A percentile compares a stretch with the other conserved stretches of the same genome.
Conservation (phyloP, 2,797 vertebrate species). For the Ctenopoma multispine region DNA sequence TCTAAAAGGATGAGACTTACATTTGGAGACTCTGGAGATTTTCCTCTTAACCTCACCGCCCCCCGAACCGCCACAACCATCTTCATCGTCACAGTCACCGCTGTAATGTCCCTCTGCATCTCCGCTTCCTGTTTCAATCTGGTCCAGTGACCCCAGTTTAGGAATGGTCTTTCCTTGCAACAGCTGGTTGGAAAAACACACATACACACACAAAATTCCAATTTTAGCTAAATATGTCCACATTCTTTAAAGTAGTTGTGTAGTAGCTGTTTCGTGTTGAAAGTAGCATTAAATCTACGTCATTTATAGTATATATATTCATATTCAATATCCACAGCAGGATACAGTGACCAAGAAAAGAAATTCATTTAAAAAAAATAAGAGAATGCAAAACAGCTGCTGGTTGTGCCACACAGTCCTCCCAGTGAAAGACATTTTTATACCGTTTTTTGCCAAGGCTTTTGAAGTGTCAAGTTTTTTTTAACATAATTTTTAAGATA, state of each 20-base stretch:
- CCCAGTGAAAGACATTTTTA: conserved; percentile 8
- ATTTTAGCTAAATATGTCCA: too few species aligned
- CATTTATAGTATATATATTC: conserved; percentile 1
- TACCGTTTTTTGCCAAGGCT: neutral
- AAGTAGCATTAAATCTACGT: neutral
- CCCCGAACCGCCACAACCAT: conserved; percentile 88
- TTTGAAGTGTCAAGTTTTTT: neutral
- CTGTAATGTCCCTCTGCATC: conserved; percentile 83
- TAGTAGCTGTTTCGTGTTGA: neutral
- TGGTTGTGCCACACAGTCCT: conserved; percentile 6
- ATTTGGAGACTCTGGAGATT: conserved; percentile 74
- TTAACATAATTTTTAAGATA: neutral
- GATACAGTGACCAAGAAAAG: conserved; percentile 18
- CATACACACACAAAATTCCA: neutral
- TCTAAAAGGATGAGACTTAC: conserved; percentile 79
- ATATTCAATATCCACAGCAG: conserved; percentile 35
- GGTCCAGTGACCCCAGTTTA: conserved; percentile 84
- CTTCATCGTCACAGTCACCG: conserved; percentile 93
- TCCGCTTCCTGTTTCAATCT: conserved; percentile 87
- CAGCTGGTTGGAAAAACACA: conserved; percentile 75
- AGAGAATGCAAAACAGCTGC: conserved; percentile 22
- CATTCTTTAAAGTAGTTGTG: too few species aligned
- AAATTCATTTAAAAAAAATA: conserved; percentile 15
- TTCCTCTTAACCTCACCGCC: conserved; percentile 82
- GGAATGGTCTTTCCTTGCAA: conserved; percentile 88